Evolutionary conservation across 2,113 vertebrate genomes (phyloP).

Genomic region (Rhea pennata): DNA sequence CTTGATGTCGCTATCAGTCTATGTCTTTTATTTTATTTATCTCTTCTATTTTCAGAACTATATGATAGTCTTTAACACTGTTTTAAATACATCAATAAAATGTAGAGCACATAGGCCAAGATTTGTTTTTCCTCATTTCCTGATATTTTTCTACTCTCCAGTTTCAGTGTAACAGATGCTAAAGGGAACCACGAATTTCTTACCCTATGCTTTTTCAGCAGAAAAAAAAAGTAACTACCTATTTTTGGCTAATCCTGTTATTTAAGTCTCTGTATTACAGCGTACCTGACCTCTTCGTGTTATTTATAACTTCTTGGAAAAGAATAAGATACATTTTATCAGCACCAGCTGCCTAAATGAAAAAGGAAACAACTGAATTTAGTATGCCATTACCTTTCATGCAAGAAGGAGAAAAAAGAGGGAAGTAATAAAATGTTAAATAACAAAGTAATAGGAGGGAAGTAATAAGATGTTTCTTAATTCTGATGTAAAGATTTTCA

Average conservation of each 20-base stretch:
- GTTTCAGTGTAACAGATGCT: neutral
- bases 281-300: neutral
- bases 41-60: neutral
- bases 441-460: neutral
- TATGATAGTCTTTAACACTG: neutral
- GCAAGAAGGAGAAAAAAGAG: neutral
- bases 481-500: neutral
- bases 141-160: neutral
- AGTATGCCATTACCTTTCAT: neutral
- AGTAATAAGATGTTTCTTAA: neutral
- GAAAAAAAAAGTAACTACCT: conserved; percentile 3
- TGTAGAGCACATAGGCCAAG: neutral
- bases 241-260: conserved; percentile 21
- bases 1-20: neutral
- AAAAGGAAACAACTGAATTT: neutral
- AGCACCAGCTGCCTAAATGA: conserved; percentile 4
- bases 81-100: neutral
- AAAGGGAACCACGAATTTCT: neutral
- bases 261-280: conserved; percentile 26
- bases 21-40: neutral
- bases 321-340: conserved; percentile 14
- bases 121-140: neutral
- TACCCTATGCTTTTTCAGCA: conserved; percentile 21
- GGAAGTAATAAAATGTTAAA: neutral
- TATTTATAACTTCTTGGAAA: conserved; percentile 55